Conservation (phyloP, 2,113 vertebrate genomes). For the Ursus arctos region DNA sequence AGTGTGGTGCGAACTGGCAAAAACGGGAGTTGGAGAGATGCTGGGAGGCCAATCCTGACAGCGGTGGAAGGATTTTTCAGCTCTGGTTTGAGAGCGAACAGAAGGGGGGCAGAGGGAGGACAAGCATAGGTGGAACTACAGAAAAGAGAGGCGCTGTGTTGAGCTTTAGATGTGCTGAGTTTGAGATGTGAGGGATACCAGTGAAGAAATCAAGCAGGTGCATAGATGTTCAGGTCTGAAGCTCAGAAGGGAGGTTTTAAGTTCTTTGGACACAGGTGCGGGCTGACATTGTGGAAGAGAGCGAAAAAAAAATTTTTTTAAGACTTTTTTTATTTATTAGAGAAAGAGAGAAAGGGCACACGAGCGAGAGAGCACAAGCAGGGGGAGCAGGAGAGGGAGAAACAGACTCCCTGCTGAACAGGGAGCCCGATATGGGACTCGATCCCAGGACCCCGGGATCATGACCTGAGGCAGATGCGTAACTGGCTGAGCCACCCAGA, state of each 20-base stretch:
- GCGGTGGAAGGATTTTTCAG: neutral
- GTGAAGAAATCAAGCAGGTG: neutral
- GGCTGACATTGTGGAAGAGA: neutral
- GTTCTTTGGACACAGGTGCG: no score
- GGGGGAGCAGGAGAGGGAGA: neutral
- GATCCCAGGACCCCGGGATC: neutral
- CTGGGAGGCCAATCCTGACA: neutral
- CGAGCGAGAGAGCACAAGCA: neutral
- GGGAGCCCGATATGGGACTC: neutral
- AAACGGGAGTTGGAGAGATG: neutral
- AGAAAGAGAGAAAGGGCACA: no score
- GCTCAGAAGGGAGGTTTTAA: neutral
- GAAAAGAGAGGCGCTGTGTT: neutral
- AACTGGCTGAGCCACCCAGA: neutral
- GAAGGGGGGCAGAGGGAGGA: neutral
- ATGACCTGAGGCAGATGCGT: no score
- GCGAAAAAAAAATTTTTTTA: no score
- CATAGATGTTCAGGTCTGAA: no score
- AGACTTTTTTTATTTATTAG: no score
- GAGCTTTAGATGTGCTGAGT: neutral
- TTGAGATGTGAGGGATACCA: neutral
- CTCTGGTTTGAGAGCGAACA: neutral
- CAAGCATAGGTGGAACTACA: neutral
- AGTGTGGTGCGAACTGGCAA: neutral
- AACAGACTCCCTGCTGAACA: neutral